These are phyloP conservation scores for Drosophila lowei DNA, from an alignment of 1,140 invertebrate species.

Conservation along the genomic window DNA sequence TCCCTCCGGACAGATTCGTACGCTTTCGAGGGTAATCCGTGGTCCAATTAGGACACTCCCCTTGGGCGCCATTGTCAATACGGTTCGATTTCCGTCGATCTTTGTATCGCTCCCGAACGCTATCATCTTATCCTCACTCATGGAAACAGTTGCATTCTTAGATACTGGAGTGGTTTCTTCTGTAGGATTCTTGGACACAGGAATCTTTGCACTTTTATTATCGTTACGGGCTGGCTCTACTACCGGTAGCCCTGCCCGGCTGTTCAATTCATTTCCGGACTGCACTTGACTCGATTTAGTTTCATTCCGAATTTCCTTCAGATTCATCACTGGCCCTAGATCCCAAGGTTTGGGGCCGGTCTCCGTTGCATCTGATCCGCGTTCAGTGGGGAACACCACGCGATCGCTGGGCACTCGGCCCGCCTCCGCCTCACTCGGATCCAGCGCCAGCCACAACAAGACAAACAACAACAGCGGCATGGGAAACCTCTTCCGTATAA, in stretches of 20 bases:
- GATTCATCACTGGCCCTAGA: no score
- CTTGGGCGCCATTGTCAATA: not conserved
- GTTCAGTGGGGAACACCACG: conserved; percentile 23
- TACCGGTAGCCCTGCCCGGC: no score
- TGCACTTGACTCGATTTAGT: no score
- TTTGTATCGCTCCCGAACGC: conserved; percentile 5
- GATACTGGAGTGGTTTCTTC: not conserved
- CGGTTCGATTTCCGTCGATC: conserved; percentile 6
- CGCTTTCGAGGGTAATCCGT: conserved; percentile 49
- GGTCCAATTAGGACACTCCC: conserved; percentile 20
- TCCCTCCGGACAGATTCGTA: conserved; percentile 34
- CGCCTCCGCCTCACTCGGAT: conserved; percentile 4
- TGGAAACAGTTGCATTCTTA: not conserved
- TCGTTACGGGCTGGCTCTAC: not conserved
- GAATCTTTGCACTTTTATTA: not conserved
- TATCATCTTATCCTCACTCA: conserved; percentile 20
- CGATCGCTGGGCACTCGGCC: conserved; percentile 19
- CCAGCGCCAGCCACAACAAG: conserved; percentile 25
- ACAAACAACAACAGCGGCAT: conserved; percentile 15
- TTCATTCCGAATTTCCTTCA: no score
- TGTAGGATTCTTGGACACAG: not conserved
- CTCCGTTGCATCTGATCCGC: not conserved
- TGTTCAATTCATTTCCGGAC: no score
- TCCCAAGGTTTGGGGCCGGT: not conserved
- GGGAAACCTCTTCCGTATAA: conserved; percentile 27